Percentiles rank a stretch among this genome's conserved stretches.
These are phyloP conservation scores for Mus minutoides DNA, from an alignment of 2,797 vertebrate species.

Conservation along the genomic window DNA sequence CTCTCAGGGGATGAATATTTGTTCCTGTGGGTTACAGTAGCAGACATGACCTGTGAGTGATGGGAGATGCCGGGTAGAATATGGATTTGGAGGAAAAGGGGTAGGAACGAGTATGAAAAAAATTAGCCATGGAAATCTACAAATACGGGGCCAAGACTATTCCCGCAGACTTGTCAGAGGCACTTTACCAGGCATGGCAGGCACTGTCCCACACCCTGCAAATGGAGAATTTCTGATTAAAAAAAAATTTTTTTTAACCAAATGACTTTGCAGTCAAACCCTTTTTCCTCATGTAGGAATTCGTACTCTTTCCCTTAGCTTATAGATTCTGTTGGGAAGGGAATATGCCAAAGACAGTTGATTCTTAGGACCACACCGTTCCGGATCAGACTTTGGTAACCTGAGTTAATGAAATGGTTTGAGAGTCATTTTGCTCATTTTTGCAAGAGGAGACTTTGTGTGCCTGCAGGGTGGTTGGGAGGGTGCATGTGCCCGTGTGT, in stretches of 20 bases:
- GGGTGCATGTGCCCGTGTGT: neutral
- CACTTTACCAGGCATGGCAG: slow-evolving; percentile 20
- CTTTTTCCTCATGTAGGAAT: neutral
- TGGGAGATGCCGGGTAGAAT: slow-evolving; percentile 63
- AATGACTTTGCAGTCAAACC: neutral
- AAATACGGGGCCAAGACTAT: slow-evolving; percentile 55
- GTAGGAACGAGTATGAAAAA: slow-evolving; percentile 52
- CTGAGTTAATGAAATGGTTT: neutral
- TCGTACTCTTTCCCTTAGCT: neutral
- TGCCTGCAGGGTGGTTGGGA: neutral
- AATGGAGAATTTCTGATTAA: slow-evolving; percentile 15
- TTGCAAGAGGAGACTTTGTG: neutral
- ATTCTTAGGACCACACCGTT: neutral
- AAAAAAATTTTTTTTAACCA: neutral
- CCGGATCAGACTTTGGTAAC: neutral
- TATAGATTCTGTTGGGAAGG: neutral
- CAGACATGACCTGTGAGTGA: slow-evolving; percentile 61
- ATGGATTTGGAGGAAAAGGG: slow-evolving; percentile 63
- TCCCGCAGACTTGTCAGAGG: neutral
- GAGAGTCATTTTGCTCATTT: neutral
- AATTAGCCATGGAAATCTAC: slow-evolving; percentile 73
- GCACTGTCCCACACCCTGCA: neutral
- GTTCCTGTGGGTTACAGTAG: slow-evolving; percentile 71
- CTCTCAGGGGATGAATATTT: slow-evolving; percentile 77
- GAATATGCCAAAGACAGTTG: neutral